Evolutionary conservation across 2,113 vertebrate species (phyloP).

Genomic region (Hipposideros armiger): DNA sequence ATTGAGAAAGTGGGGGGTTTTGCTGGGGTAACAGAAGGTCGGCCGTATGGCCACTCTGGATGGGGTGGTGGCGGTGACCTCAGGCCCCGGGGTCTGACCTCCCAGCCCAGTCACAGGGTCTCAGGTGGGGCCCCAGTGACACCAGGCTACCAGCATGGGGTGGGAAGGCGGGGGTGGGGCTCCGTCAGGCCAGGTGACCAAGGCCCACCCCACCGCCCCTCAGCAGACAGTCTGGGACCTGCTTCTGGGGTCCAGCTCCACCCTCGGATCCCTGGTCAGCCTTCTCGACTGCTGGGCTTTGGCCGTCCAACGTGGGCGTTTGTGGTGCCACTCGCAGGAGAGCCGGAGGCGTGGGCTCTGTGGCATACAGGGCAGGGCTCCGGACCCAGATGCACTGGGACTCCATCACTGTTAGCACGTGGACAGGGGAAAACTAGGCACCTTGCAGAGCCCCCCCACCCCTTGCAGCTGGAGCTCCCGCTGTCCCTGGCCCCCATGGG

Average conservation of each 20-base stretch:
- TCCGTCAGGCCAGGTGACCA: fast-evolving
- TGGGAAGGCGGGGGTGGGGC: fast-evolving
- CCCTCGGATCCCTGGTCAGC: fast-evolving
- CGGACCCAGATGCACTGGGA: fast-evolving
- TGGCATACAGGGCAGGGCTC: fast-evolving
- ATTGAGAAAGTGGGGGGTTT: too few relatives aligned
- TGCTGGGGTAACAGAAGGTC: neutral
- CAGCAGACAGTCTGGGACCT: neutral
- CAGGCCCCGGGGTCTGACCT: neutral
- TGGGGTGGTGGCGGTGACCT: too few relatives aligned
- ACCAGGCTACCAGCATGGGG: fast-evolving
- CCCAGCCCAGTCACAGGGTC: fast-evolving
- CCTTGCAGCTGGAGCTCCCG: neutral
- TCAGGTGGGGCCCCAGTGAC: fast-evolving
- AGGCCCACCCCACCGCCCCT: neutral
- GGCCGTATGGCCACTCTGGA: neutral
- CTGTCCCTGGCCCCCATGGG: too few relatives aligned
- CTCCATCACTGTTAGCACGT: fast-evolving
- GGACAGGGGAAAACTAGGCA: neutral
- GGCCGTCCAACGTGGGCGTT: too few relatives aligned
- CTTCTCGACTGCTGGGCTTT: neutral
- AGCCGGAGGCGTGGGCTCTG: neutral
- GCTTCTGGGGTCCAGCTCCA: fast-evolving
- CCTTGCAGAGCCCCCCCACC: too few relatives aligned
- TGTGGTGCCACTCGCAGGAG: fast-evolving